These are phyloP conservation scores for Melanotaenia maccullochi DNA, from an alignment of 2,797 vertebrate genomes.

Conservation along the genomic window DNA sequence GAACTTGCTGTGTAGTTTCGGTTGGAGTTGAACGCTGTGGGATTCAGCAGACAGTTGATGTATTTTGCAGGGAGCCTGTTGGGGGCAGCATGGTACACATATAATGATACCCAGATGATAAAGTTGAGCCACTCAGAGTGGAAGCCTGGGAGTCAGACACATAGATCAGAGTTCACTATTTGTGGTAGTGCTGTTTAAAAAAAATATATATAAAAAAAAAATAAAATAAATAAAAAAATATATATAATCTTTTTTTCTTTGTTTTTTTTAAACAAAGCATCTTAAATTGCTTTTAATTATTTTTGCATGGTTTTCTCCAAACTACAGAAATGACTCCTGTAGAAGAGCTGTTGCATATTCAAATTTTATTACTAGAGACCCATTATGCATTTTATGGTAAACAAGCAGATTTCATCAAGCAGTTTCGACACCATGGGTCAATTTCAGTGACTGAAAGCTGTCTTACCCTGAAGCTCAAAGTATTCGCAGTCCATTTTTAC, in stretches of 20 bases:
- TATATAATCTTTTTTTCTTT: no score
- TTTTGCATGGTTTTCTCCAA: not conserved
- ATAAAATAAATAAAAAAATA: no score
- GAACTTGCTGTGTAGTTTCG: slow-evolving; percentile 42
- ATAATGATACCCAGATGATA: slow-evolving; percentile 56
- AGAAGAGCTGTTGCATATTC: not conserved
- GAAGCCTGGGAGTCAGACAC: slow-evolving; percentile 33
- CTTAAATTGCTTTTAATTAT: not conserved
- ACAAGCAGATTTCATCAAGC: slow-evolving; percentile 31
- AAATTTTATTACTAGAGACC: slow-evolving; percentile 4
- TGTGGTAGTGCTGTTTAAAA: not conserved
- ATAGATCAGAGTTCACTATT: slow-evolving; percentile 33
- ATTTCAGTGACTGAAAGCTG: slow-evolving; percentile 51
- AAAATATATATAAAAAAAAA: not conserved
- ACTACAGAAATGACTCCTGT: not conserved
- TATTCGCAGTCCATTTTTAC: slow-evolving; percentile 59
- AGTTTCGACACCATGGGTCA: slow-evolving; percentile 29
- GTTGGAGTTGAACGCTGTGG: slow-evolving; percentile 14
- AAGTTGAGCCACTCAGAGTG: slow-evolving; percentile 44
- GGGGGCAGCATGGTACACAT: slow-evolving; percentile 85
- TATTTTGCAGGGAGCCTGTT: slow-evolving; percentile 67
- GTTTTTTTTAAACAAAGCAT: not conserved
- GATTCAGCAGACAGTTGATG: slow-evolving; percentile 34
- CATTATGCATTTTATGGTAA: slow-evolving; percentile 24
- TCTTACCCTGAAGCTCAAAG: slow-evolving; percentile 52